These are phyloP conservation scores for Spodoptera littoralis DNA, from an alignment of 2,888 invertebrate species.

Conservation along the genomic window DNA sequence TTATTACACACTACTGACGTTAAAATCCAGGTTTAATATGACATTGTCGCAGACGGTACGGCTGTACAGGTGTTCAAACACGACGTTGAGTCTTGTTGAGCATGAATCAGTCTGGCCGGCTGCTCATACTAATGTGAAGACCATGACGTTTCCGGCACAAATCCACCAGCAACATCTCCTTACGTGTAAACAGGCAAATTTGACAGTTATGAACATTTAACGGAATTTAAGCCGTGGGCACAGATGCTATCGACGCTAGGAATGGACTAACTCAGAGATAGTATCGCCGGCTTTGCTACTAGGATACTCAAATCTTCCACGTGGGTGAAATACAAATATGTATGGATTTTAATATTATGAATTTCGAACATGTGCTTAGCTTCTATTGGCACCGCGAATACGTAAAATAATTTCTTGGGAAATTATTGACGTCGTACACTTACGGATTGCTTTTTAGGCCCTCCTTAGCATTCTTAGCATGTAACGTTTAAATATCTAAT, in stretches of 20 bases:
- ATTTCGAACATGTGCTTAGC: conserved; percentile 53
- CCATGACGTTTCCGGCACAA: conserved; percentile 76
- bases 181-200: conserved; percentile 70
- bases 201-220: conserved; percentile 75
- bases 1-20: conserved; percentile 1
- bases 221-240: conserved; percentile 62
- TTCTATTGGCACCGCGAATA: conserved; percentile 51
- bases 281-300: conserved; percentile 63
- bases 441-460: conserved; percentile 23
- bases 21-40: conserved; percentile 28
- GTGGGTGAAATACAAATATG: conserved; percentile 67
- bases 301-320: conserved; percentile 59
- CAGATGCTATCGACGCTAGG: conserved; percentile 69
- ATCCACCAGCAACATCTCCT: conserved; percentile 57
- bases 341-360: conserved; percentile 50
- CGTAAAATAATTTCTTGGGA: conserved; percentile 48
- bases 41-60: conserved; percentile 37
- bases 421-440: conserved; percentile 49
- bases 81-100: conserved; percentile 58
- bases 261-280: conserved; percentile 58
- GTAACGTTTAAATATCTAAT: conserved; percentile 14
- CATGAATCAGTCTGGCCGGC: conserved; percentile 67
- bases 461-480: conserved; percentile 40
- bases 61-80: conserved; percentile 65
- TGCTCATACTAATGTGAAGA: conserved; percentile 73